Evolutionary conservation across 2,797 vertebrate species (phyloP).

Genomic region (Cercopithecus petaurista): DNA sequence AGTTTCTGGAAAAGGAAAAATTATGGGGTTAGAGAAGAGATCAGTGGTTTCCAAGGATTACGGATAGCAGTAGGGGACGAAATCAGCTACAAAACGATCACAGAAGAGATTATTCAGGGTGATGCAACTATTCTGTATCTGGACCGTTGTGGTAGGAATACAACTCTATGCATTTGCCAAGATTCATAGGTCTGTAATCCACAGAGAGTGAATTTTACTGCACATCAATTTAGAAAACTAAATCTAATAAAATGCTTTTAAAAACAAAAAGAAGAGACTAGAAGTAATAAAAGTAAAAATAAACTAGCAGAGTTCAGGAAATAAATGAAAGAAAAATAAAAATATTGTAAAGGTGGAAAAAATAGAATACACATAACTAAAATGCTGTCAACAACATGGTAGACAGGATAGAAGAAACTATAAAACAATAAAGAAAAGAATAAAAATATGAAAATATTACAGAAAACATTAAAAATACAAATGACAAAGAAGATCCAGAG

Average conservation of each 20-base stretch:
- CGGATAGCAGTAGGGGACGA: not conserved
- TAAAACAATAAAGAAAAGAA: not conserved
- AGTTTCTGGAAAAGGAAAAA: not conserved
- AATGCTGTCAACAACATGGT: not conserved
- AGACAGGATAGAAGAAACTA: not conserved
- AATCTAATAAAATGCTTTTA: not conserved
- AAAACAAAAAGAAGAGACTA: not conserved
- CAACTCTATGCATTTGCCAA: not conserved
- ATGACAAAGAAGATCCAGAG: not conserved
- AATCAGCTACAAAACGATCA: not conserved
- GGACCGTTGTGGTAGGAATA: not conserved
- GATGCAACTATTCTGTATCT: not conserved
- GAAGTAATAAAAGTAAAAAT: not conserved
- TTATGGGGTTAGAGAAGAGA: not conserved
- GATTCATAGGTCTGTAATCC: not conserved
- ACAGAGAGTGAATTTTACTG: not conserved
- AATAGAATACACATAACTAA: not conserved
- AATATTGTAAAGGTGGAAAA: not conserved
- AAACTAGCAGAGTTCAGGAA: not conserved
- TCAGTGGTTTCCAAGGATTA: not conserved
- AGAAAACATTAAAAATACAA: not conserved
- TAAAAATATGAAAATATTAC: not conserved
- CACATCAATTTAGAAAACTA: not conserved
- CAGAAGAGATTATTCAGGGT: not conserved
- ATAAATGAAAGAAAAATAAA: constrained; percentile 19